Conservation (phyloP, 1,140 invertebrate genomes). For the Carposina sasakii region DNA sequence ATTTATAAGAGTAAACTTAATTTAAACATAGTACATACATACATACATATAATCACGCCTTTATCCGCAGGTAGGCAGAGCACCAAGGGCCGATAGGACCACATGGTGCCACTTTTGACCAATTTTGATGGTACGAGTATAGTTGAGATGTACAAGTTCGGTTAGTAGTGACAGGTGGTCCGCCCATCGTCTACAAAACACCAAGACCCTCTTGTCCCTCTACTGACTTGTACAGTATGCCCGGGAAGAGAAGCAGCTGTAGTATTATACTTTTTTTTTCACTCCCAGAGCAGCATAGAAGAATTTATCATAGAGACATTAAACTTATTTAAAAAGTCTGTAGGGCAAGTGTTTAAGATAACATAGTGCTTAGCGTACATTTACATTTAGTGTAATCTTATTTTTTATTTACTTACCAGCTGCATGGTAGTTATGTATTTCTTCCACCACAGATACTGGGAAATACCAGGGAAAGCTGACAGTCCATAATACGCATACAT, state of each 20-base stretch:
- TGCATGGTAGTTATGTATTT: conserved; percentile 86
- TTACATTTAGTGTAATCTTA: no score
- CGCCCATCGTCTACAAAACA: no score
- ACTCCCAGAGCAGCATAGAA: background rate
- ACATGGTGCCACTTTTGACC: no score
- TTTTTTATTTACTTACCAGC: conserved; percentile 51
- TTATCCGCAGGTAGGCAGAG: no score
- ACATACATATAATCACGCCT: no score
- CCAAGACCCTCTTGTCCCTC: no score
- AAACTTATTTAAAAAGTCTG: background rate
- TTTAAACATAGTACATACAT: background rate
- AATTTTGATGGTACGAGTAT: no score
- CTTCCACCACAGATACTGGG: conserved; percentile 91
- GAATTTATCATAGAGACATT: background rate
- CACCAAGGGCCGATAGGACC: no score
- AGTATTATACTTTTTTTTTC: background rate
- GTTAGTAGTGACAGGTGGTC: no score
- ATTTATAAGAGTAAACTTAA: background rate
- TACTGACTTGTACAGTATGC: background rate
- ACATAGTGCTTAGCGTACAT: no score
- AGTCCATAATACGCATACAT: conserved; percentile 89
- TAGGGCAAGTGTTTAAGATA: no score
- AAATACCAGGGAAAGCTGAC: conserved; percentile 81
- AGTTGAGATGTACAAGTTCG: no score
- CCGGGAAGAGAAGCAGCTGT: background rate